Conservation (phyloP, 2,113 vertebrate genomes). For the Tor tambroides region DNA sequence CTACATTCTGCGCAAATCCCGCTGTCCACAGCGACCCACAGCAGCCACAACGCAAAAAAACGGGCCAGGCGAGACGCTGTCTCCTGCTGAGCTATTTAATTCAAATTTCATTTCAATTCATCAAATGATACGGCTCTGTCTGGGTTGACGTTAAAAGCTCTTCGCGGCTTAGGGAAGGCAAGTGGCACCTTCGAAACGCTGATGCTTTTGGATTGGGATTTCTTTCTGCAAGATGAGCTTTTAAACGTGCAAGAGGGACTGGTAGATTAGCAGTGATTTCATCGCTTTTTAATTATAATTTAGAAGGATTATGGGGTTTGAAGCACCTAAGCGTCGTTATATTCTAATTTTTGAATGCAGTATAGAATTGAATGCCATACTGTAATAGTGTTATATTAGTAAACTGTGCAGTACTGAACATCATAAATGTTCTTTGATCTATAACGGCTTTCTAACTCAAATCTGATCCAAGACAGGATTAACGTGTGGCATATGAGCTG, state of each 20-base stretch:
- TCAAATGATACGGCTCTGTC: constrained; percentile 10
- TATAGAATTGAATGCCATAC: background rate
- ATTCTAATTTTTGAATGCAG: background rate
- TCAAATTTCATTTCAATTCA: constrained; percentile 7
- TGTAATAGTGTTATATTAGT: background rate
- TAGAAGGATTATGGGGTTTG: background rate
- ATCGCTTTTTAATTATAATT: constrained; percentile 40
- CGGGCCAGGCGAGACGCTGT: background rate
- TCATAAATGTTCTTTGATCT: background rate
- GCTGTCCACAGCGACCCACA: constrained; percentile 74
- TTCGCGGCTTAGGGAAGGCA: background rate
- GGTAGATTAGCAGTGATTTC: constrained; percentile 12
- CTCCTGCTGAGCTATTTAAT: background rate
- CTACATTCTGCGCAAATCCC: constrained; percentile 93
- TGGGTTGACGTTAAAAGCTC: constrained; percentile 27
- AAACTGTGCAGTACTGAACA: background rate
- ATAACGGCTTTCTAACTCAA: background rate
- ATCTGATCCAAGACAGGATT: constrained; percentile 15
- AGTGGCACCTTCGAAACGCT: background rate
- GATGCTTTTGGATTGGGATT: background rate
- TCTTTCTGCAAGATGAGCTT: background rate
- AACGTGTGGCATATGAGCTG: background rate
- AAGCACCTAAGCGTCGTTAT: background rate
- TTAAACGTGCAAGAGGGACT: background rate
- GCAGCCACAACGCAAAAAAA: constrained; percentile 58